phyloP scores from a whole-genome alignment of 2,888 invertebrate species.

The Panopea generosa region DNA sequence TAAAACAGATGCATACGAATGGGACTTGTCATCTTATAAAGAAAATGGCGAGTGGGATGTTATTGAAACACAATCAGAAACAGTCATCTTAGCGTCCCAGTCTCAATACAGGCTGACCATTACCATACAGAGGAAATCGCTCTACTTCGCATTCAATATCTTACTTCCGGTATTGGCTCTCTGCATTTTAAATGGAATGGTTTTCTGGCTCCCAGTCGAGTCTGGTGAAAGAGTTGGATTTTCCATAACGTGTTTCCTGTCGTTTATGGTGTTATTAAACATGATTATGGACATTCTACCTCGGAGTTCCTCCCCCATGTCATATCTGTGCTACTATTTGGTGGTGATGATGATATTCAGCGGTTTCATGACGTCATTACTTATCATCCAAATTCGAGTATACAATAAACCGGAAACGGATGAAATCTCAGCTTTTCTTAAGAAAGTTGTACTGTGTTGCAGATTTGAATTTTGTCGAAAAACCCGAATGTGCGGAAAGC shows the following conservation, averaged over 20 bases:
- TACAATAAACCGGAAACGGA: slow-evolving; percentile 31
- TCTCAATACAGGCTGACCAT: slow-evolving; percentile 15
- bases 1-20: not conserved
- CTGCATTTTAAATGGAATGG: slow-evolving; percentile 16
- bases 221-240: slow-evolving; percentile 36
- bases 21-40: slow-evolving; percentile 19
- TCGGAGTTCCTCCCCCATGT: slow-evolving; percentile 29
- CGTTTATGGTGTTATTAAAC: slow-evolving; percentile 26
- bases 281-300: slow-evolving; percentile 33
- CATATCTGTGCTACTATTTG: slow-evolving; percentile 40
- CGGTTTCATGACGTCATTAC: slow-evolving; percentile 25
- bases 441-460: slow-evolving; percentile 12
- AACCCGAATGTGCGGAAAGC: too few species aligned
- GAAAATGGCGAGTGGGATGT: slow-evolving; percentile 43
- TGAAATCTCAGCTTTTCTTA: slow-evolving; percentile 6
- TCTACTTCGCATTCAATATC: slow-evolving; percentile 34
- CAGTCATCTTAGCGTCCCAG: not conserved
- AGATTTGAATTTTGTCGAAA: too few species aligned
- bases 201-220: slow-evolving; percentile 30
- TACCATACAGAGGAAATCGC: slow-evolving; percentile 23
- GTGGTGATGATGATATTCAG: slow-evolving; percentile 49
- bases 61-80: slow-evolving; percentile 20
- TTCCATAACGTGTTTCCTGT: slow-evolving; percentile 32
- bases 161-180: slow-evolving; percentile 22
- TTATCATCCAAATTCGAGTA: slow-evolving; percentile 25